Percentiles rank a stretch among this genome's conserved stretches.
phyloP scores from a whole-genome alignment of 2,113 vertebrate species.

The Hydropotes inermis region DNA sequence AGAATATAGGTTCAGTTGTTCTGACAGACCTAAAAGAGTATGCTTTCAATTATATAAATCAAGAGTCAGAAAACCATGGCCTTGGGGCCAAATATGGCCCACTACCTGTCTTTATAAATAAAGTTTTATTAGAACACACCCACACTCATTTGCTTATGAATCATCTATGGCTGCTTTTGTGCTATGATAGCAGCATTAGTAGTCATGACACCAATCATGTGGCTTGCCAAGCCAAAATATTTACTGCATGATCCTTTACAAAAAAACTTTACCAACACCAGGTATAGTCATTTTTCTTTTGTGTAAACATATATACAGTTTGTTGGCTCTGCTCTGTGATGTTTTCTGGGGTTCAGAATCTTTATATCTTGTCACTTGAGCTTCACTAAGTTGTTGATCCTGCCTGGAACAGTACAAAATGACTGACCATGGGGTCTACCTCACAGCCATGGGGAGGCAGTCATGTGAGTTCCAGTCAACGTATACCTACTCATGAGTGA shows the following conservation, averaged over 20 bases:
- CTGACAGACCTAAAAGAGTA: neutral
- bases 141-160: neutral
- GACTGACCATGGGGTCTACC: neutral
- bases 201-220: neutral
- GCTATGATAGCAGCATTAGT: neutral
- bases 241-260: neutral
- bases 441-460: neutral
- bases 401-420: neutral
- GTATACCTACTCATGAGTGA: fast-evolving
- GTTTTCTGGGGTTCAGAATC: neutral
- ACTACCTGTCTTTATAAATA: neutral
- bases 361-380: neutral
- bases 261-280: neutral
- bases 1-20: neutral
- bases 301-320: neutral
- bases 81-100: neutral
- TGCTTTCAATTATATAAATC: neutral
- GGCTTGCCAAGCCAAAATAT: neutral
- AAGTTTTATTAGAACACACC: slow-evolving; percentile 14
- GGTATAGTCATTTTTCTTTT: neutral
- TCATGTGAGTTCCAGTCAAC: neutral
- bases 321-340: neutral
- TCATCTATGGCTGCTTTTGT: neutral
- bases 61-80: neutral
- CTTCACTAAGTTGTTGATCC: neutral